Base-by-base conservation (phyloP, 2,888 invertebrate genomes). In the Hetaerina titia region DNA sequence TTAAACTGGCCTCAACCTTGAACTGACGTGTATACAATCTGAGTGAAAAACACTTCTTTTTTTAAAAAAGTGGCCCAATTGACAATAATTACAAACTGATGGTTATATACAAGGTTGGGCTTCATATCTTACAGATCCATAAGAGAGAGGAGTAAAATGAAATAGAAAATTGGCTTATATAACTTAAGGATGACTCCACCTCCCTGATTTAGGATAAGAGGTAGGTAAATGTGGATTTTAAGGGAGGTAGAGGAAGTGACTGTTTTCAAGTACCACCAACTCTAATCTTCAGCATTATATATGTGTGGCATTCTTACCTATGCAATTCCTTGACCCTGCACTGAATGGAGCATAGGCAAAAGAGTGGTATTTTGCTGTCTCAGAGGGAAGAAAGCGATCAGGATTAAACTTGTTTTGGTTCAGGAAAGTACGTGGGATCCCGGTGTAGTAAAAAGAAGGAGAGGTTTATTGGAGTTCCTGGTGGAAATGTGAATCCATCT, bases 401-500 rank as follows among this genome's bases (percentile, higher is more conserved):
- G 97, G 97, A 95, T 97, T 96, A 96, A 97, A 97, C 6, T 95
- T 95, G 11, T 97, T n/a, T 96, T 0, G 97, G 97, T 13, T 97
- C 96, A 0, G 97, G 96, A 95, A 97, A 97, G 95, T 96, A 96
- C 19, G 96, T 96, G 0, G 96, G 96, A 96, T 97, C 97, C 25
- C 97, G 96, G 95, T 97, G 97, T 19, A 97, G 96, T 4, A 96
- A 95, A 90, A 96, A 96, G 0, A 96, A 63, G 22, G 58, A 63
- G 22, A 90, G 2, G 19, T 63, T 45, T 11, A 90, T 31, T 31
- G 19, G 0, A n/a, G 63, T 63, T 90, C 63, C 45, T 15, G 90
- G 31, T 57, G 90, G 90, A 60, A 90, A 90, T 31, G 63, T 90
- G 63, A 31, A 63, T 15, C 90, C 90, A 90, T 31, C 90, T 90